Percentiles rank a stretch among this genome's conserved stretches.
Evolutionary conservation across 2,113 vertebrate genomes (phyloP).

Genomic region (Actenoides lindsayi): DNA sequence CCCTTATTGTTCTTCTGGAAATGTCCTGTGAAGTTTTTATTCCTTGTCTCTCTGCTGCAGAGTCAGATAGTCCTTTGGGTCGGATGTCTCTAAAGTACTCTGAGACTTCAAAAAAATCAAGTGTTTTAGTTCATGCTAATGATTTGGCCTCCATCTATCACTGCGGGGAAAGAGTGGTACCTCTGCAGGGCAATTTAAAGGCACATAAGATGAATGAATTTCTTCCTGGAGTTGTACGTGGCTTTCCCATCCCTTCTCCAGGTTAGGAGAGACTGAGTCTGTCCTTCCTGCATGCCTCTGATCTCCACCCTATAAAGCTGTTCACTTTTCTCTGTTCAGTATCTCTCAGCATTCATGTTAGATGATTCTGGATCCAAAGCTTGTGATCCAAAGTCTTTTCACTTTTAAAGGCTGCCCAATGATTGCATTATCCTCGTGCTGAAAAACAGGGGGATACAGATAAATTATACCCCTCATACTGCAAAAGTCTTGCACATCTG

Average conservation of each 20-base stretch:
- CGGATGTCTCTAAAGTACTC: background rate
- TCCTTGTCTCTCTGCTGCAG: background rate
- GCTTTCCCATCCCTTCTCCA: background rate
- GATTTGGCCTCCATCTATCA: background rate
- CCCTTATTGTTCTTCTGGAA: background rate
- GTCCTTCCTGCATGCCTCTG: background rate
- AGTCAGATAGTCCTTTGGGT: background rate
- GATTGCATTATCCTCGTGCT: background rate
- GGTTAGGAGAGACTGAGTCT: background rate
- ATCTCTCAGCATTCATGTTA: background rate
- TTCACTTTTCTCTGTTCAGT: background rate
- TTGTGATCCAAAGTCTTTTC: background rate
- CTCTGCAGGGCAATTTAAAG: background rate
- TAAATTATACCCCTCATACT: background rate
- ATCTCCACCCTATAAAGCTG: background rate
- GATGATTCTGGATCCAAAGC: background rate
- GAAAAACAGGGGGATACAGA: background rate
- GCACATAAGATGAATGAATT: background rate
- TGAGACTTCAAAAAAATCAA: background rate
- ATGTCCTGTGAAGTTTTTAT: background rate
- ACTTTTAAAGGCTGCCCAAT: conserved; percentile 7
- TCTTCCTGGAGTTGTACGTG: background rate
- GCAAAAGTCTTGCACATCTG: background rate
- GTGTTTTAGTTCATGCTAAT: background rate
- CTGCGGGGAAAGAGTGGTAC: background rate